Evolutionary conservation across 2,888 invertebrate species (phyloP), one percentile per base, ranked within the genome.

Genomic region (Slavum lentiscoides): DNA sequence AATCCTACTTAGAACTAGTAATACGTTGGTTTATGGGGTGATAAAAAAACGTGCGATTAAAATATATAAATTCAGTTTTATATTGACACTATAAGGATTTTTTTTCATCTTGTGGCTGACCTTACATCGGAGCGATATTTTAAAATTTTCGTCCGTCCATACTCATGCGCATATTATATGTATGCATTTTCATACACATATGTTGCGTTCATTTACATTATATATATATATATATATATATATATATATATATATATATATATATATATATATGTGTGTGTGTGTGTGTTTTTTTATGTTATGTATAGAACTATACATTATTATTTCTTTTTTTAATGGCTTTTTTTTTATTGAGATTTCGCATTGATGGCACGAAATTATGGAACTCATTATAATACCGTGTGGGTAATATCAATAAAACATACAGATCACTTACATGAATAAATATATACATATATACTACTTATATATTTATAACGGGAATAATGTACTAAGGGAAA

Each of bases 391-490:
- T 75, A 55, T 66, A 66, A 53, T 64, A 74, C 53, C 30, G 62
- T 53, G 17, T 7, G n/a, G 15, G n/a, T 43, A 62, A 74, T 74
- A 74, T 74, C 74, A 64, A 55, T 64, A 74, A 55, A 55, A 64
- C 5, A 11, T 53, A 68, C 49, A 5, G n/a, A 8, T 6, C 7
- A 70, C 55, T n/a, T 1, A 9, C 13, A 17, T 3, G 30, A 53
- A 58, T 70, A 37, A 30, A 30, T 30, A 30, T 30, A 30, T 30
- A 4, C 30, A 30, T 30, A 30, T 4, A 30, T 30, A 30, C 30
- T 21, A 30, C n/a, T 30, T 2, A 30, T 2, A 30, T 30, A 17
- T 59, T 15, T 19, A 59, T 23, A 70, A 72, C 4, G 11, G n/a
- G 13, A n/a, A 59, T 61, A 73, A 61, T n/a, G 15, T 9, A 21